Base-by-base conservation (phyloP, 2,113 vertebrate species). In the Etheostoma cragini region DNA sequence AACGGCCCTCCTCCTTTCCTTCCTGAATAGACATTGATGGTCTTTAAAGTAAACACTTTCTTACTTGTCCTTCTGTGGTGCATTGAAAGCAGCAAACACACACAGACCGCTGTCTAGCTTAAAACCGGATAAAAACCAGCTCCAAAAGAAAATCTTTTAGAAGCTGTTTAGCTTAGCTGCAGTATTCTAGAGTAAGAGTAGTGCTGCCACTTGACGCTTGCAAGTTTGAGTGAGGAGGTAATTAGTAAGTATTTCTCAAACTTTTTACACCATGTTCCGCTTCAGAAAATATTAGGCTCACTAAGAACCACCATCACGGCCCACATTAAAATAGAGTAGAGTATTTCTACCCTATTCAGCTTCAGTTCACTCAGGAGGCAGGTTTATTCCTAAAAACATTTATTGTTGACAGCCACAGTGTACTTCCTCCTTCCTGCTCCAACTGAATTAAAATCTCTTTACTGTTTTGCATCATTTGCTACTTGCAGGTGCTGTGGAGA, bases 1-100 rank as follows among this genome's bases (percentile, higher is more conserved):
- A 87, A 81, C 74, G 79, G 74, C 54, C 78, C 76, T 70, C 78
- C 75, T 81, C 47, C 42, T 67, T 16, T 57, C 16, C n/a, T 24
- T 57, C 21, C 67, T 61, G 58, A 67, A 69, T 46, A 78, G 54
- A 57, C 60, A 58, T 52, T 6, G 11, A 52, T 60, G 22, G 30
- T 12, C 35, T 49, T 42, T 30, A 24, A 33, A 54, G 65, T 33
- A 60, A 71, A 38, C 60, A 22, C 63, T 16, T 68, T 50, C 22
- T 26, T 38, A 21, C 19, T 54, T 30, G 2, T 46, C 30, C 54
- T 30, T 78, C 64, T 22, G 73, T 2, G 2, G 24, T 72, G 26
- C 33, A 17, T 78, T 63, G 13, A 60, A 52, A 72, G 56, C 57
- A 30, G 56, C 30, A 57, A 65, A 65, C 52, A 1, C 38, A 1